Percentiles rank a stretch among this genome's conserved stretches.
These are phyloP conservation scores for Actias luna DNA, from an alignment of 2,888 invertebrate genomes.

Conservation along the genomic window DNA sequence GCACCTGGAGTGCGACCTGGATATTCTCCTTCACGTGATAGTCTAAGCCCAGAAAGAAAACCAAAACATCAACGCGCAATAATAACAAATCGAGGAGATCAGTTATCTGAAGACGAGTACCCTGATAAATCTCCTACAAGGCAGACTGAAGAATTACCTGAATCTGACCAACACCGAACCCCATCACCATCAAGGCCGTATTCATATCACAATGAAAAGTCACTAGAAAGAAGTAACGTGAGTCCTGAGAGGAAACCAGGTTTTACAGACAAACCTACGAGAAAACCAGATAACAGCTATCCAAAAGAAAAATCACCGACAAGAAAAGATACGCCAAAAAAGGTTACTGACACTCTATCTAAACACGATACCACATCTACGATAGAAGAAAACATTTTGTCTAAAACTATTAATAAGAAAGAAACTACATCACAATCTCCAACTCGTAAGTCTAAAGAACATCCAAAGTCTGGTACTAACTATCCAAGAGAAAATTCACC, in stretches of 20 bases:
- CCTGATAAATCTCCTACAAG: slow-evolving; percentile 1
- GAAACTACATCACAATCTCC: background rate
- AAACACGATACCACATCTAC: background rate
- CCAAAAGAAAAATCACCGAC: slow-evolving; percentile 17
- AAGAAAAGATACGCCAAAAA: background rate
- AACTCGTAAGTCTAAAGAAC: slow-evolving; percentile 1
- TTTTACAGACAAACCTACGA: slow-evolving; percentile 13
- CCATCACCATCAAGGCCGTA: background rate
- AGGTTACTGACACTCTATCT: background rate
- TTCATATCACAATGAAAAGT: background rate
- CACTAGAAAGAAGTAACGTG: background rate
- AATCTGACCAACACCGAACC: background rate
- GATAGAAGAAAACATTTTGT: background rate
- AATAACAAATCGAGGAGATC: slow-evolving; percentile 14
- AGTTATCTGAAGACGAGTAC: background rate
- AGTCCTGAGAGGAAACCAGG: slow-evolving; percentile 13
- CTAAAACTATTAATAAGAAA: background rate
- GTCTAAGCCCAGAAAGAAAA: slow-evolving; percentile 36
- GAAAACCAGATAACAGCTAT: slow-evolving; percentile 14
- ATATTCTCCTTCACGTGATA: slow-evolving; percentile 21
- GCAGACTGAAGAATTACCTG: background rate
- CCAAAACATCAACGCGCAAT: slow-evolving; percentile 19
- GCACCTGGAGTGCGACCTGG: slow-evolving; percentile 4
- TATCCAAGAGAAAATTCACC: background rate
- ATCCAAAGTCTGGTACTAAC: background rate